Evolutionary conservation across 2,888 invertebrate genomes (phyloP).

Genomic region (Amphipyra berbera): DNA sequence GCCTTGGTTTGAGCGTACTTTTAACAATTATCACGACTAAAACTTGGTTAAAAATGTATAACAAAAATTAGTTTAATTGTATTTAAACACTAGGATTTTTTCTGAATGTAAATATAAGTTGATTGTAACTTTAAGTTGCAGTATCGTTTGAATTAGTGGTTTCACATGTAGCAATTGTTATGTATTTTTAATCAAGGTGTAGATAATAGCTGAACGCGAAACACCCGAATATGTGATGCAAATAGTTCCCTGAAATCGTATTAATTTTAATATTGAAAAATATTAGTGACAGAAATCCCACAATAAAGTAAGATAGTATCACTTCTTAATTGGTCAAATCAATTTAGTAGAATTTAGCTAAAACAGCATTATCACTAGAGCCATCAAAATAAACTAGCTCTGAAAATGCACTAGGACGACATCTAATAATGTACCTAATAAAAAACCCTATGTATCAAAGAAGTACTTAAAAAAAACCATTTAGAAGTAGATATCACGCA

Average conservation of each 20-base stretch:
- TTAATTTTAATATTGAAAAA: too few relatives aligned
- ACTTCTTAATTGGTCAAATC: too few relatives aligned
- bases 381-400: neutral
- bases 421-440: neutral
- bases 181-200: constrained; percentile 24
- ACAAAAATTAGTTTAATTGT: neutral
- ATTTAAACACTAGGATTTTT: neutral
- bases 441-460: constrained; percentile 1
- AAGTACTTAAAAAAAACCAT: constrained; percentile 18
- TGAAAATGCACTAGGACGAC: neutral
- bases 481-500: constrained; percentile 49
- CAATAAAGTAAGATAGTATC: too few relatives aligned
- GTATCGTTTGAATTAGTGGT: neutral
- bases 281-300: too few relatives aligned
- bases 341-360: neutral
- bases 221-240: too few relatives aligned
- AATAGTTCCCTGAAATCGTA: too few relatives aligned
- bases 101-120: neutral
- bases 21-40: neutral
- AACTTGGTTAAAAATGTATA: constrained; percentile 9
- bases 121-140: neutral
- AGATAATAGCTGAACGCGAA: neutral
- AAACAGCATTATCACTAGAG: neutral
- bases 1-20: too few relatives aligned
- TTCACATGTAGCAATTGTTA: neutral